Evolutionary conservation across 2,113 vertebrate genomes (phyloP), one percentile per base, ranked within the genome.

Genomic region (Eurypyga helias): DNA sequence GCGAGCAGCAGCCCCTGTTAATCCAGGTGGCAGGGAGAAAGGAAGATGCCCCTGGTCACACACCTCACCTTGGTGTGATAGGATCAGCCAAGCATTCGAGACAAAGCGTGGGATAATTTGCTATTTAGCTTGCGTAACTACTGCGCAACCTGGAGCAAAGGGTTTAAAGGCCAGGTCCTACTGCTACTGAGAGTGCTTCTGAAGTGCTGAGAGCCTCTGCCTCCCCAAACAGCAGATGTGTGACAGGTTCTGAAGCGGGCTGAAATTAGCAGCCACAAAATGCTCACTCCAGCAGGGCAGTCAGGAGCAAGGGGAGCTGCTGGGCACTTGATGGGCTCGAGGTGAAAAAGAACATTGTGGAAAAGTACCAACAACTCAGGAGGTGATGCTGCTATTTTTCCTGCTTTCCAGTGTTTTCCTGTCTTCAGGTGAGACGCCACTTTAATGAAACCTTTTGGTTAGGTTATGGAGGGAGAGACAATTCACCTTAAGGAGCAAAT

Each of bases 171-270:
- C 10, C 76, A 46, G 66, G 54, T 46, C 51, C 54, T 69, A 43
- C 58, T 29, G 78, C 51, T 31, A 28, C 69, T 25, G 83, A 9
- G 51, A 80, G 75, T 3, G 45, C 19, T 60, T 45, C 70, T 29
- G 73, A 20, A 67, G 75, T 7, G 65, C 85, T 31, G 7, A 51
- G 73, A 67, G 92, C 75, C 41, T 45, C 72, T 41, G 34, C 57
- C 31, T 90, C 52, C 61, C 19, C 5, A 4, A 4, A 4, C 31
- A 29, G 66, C 9, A 1, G 31, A 6, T 0, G 36, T 8, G 55
- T 6, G 55, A 29, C 45, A 13, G 2, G 25, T 9, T 49, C 54
- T 17, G 58, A 78, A 60, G 54, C 62, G 20, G 76, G 28, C 2
- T 28, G 91, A 55, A 66, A 80, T 54, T 21, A 3, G 38, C 10